Base-by-base conservation (phyloP, 2,888 invertebrate genomes). In the Schizaphis graminum region DNA sequence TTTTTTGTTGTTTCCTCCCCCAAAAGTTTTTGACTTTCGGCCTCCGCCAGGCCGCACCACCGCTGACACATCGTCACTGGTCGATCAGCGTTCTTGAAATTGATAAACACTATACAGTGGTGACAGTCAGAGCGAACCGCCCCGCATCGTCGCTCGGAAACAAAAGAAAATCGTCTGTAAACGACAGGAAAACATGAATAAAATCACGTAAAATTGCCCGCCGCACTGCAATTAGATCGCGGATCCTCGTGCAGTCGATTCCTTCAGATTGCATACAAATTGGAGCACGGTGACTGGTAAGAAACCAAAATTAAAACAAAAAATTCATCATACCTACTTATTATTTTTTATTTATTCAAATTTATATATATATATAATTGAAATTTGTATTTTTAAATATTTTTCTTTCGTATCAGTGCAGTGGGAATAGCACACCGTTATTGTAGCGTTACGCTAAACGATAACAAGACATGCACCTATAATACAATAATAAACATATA, bases 241-340 rank as follows among this genome's bases (percentile, higher is more conserved):
- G 3, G 28, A 28, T 57, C 88, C n/a, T 56, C 89, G 41, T 61
- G 92, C 77, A 41, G 88, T 89, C 88, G 44, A 89, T 89, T 89
- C 93, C 93, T 49, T 89, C 89, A 44, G 89, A 89, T 89, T 41
- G 77, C 56, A 67, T 88, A 87, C 89, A 44, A 89, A 89, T 93
- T 84, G 89, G 89, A 93, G n/a, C 93, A 84, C 93, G 57, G 89
- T 93, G 93, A 93, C 93, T 93, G 93, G 93, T 93, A 93, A 89
- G 93, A 89, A 91, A 91, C 61, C 47, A 24, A 90, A 53, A 86
- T 13, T 49, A 28, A 87, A 49, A 49, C 16, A 53, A 88, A 8
- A 53, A 56, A 41, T 88, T 88, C 7, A 41, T 88, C 41, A 56
- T 56, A 56, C 56, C 41, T 88, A 56, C 28, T 47, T 41, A 41